Evolutionary conservation across 1,140 invertebrate genomes (phyloP).

Genomic region (Palaemon carinicauda): DNA sequence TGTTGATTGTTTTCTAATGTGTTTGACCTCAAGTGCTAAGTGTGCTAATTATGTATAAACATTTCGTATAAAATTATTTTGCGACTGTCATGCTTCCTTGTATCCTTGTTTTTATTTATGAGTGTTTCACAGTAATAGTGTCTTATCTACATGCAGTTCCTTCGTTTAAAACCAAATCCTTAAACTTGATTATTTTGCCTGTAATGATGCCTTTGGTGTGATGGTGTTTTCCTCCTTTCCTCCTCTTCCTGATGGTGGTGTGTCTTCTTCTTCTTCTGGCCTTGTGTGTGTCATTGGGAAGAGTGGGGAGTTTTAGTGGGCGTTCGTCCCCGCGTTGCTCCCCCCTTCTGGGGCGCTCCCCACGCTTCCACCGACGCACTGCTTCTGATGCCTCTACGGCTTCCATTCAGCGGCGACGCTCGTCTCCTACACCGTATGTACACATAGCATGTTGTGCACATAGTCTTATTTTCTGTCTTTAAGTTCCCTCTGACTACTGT

Average conservation of each 20-base stretch:
- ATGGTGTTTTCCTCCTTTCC: neutral
- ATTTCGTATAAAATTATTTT: too few species aligned
- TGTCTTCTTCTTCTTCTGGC: conserved; percentile 17
- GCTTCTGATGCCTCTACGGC: conserved; percentile 48
- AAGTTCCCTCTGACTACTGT: too few species aligned
- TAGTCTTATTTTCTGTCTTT: neutral
- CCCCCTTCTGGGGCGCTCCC: conserved; percentile 55
- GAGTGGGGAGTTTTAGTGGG: conserved; percentile 38
- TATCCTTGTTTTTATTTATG: too few species aligned
- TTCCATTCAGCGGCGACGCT: conserved; percentile 42
- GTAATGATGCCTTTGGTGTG: conserved; percentile 44
- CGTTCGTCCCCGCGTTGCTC: conserved; percentile 46
- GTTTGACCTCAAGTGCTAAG: too few species aligned
- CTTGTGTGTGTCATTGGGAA: conserved; percentile 15
- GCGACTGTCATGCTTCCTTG: too few species aligned
- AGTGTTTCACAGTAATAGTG: too few species aligned
- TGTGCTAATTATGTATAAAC: too few species aligned
- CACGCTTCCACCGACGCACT: conserved; percentile 48
- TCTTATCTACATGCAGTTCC: too few species aligned
- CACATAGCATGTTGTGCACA: conserved; percentile 38
- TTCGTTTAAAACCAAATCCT: neutral
- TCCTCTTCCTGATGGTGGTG: conserved; percentile 14
- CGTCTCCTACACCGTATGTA: conserved; percentile 54
- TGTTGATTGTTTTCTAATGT: too few species aligned
- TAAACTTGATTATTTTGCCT: conserved; percentile 32